These are phyloP conservation scores for Mimas tiliae DNA, from an alignment of 2,888 invertebrate species.

Conservation along the genomic window DNA sequence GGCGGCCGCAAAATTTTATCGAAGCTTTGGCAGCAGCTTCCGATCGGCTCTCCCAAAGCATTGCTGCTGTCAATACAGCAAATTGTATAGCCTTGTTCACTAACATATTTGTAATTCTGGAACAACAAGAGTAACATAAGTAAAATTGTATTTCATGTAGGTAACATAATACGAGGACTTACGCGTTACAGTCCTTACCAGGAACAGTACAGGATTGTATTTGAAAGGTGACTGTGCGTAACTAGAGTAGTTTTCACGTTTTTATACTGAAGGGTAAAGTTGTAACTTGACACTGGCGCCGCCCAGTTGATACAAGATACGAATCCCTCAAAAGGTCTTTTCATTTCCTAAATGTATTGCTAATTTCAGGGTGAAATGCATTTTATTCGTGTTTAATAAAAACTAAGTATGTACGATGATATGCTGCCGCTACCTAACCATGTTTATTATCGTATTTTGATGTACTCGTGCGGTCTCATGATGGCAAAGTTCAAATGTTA, in stretches of 20 bases:
- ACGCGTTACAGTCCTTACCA: background rate
- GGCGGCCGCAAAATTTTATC: constrained; percentile 73
- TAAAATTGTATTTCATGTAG: background rate
- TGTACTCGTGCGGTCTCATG: constrained; percentile 31
- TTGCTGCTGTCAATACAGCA: constrained; percentile 56
- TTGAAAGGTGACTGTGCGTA: constrained; percentile 59
- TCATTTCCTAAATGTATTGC: constrained; percentile 80
- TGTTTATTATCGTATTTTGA: constrained; percentile 25
- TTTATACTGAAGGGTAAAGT: constrained; percentile 77
- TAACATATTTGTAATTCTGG: constrained; percentile 59
- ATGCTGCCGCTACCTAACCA: constrained; percentile 26
- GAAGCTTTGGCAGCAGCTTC: constrained; percentile 60
- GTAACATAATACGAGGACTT: background rate
- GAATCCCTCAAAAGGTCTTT: constrained; percentile 57
- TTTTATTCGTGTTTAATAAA: constrained; percentile 45
- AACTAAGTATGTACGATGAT: constrained; percentile 31
- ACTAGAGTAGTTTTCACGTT: constrained; percentile 64
- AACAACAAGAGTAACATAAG: constrained; percentile 33
- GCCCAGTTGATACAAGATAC: constrained; percentile 64
- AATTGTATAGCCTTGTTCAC: constrained; percentile 61
- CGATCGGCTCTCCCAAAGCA: constrained; percentile 56
- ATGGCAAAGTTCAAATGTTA: constrained; percentile 45
- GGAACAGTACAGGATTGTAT: constrained; percentile 6
- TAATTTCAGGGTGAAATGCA: constrained; percentile 58
- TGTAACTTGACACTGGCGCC: constrained; percentile 70